A percentile compares a stretch with the other conserved stretches of the same genome.
phyloP scores from a whole-genome alignment of 2,113 vertebrate species.

The Proteles cristata region DNA sequence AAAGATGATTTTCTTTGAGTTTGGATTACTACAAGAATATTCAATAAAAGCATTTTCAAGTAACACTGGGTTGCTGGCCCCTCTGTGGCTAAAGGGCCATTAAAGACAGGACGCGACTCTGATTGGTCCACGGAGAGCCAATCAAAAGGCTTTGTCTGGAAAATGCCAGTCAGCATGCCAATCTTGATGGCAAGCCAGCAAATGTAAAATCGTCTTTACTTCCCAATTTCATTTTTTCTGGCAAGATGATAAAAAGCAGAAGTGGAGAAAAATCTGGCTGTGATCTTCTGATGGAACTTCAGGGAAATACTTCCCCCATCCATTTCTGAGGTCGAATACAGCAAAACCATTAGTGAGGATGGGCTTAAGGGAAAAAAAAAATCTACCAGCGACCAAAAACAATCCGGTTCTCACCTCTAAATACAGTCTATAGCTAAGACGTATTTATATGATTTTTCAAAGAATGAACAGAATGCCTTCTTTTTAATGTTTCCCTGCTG shows the following conservation, averaged over 20 bases:
- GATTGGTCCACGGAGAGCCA: conserved; percentile 33
- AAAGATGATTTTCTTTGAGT: background rate
- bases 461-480: conserved; percentile 70
- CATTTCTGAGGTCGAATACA: conserved; percentile 28
- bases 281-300: background rate
- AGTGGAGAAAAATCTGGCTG: conserved; percentile 36
- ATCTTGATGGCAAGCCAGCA: background rate
- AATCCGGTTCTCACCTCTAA: conserved; percentile 38
- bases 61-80: rapidly evolving
- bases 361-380: background rate
- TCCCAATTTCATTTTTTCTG: conserved; percentile 31
- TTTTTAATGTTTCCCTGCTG: conserved; percentile 62
- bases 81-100: background rate
- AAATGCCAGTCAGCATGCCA: background rate
- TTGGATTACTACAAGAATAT: background rate
- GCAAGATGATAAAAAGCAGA: conserved; percentile 13
- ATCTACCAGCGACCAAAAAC: background rate
- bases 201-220: conserved; percentile 13
- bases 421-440: conserved; percentile 39
- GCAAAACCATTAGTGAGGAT: conserved; percentile 50
- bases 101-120: background rate
- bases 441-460: conserved; percentile 61
- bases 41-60: background rate
- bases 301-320: background rate
- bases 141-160: background rate